Base-by-base conservation (phyloP, 2,888 invertebrate genomes). In the Rotaria macrura region DNA sequence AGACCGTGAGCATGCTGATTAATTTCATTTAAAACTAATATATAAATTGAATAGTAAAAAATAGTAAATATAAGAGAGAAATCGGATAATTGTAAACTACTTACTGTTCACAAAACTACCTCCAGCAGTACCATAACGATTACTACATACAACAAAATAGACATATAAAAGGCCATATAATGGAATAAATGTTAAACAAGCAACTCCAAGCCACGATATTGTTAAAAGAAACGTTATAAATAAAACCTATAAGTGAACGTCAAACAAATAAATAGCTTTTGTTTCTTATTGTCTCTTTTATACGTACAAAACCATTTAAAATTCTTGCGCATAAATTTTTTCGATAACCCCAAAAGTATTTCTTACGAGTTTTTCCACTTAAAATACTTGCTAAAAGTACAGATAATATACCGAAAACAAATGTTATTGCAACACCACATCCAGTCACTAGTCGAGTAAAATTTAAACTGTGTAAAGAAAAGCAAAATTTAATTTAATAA, bases 181-280 rank as follows among this genome's bases (percentile, higher is more conserved):
- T 43, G 79, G 79, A 79, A 79, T 79, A 79, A 79, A 43, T 79
- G 79, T n/a, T 14, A 79, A 25, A 79, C 79, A 79, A 79, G 79
- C 14, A 14, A 79, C n/a, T 5, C 25, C 10, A n/a, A 79, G n/a
- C 79, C 79, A 79, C 12, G 43, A 10, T 38, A 79, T 40, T 25
- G 79, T 79, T 79, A 43, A 43, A 12, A 79, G n/a, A 79, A 79
- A 79, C 43, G 43, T 79, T 43, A 79, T 43, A 43, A 79, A 43
- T 79, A 79, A 25, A 79, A 79, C 38, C 74, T 79, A 43, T 25
- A 6, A 79, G 9, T 40, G 10, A 34, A 23, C 5, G n/a, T 17
- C 29, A 12, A 43, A 3, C 10, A n/a, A 43, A 6, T 20, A 34
- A 29, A 65, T 10, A 17, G 10, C 3, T 29, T 29, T 20, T 34